Conservation (phyloP, 2,888 invertebrate species). For the Stictocephala bisonia region DNA sequence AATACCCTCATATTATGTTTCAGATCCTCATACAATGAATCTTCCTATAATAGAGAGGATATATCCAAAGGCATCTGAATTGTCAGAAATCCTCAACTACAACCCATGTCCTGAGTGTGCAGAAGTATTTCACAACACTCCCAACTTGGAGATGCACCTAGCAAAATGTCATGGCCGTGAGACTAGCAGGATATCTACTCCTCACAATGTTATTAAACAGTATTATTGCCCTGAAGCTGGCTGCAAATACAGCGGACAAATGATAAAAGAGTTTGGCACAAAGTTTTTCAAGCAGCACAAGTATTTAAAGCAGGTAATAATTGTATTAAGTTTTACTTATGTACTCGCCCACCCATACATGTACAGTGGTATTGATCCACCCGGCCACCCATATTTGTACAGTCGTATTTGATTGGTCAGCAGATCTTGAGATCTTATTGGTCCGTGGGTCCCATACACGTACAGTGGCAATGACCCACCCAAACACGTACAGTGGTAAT, state of each 20-base stretch:
- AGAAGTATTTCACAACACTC: constrained; percentile 67
- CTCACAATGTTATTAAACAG: constrained; percentile 63
- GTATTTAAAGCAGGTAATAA: constrained; percentile 56
- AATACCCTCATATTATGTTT: neutral
- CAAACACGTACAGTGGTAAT: too few relatives aligned
- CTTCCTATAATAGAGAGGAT: constrained; percentile 36
- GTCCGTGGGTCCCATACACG: too few relatives aligned
- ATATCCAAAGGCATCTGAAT: constrained; percentile 51
- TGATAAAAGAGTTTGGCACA: constrained; percentile 30
- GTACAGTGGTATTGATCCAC: too few relatives aligned
- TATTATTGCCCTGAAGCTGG: constrained; percentile 70
- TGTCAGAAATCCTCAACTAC: constrained; percentile 51
- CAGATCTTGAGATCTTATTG: too few relatives aligned
- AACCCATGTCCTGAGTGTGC: constrained; percentile 64
- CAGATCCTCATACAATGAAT: constrained; percentile 14
- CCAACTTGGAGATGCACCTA: constrained; percentile 71
- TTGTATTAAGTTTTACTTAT: constrained; percentile 7
- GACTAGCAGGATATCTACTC: constrained; percentile 44
- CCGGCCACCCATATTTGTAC: too few relatives aligned
- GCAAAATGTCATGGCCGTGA: constrained; percentile 67
- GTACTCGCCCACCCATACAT: neutral
- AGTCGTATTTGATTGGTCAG: too few relatives aligned
- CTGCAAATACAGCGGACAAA: constrained; percentile 67
- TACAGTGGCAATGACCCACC: too few relatives aligned
- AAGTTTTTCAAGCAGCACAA: constrained; percentile 55